phyloP scores from a whole-genome alignment of 1,140 invertebrate species.

The Conopomorpha cramerella region DNA sequence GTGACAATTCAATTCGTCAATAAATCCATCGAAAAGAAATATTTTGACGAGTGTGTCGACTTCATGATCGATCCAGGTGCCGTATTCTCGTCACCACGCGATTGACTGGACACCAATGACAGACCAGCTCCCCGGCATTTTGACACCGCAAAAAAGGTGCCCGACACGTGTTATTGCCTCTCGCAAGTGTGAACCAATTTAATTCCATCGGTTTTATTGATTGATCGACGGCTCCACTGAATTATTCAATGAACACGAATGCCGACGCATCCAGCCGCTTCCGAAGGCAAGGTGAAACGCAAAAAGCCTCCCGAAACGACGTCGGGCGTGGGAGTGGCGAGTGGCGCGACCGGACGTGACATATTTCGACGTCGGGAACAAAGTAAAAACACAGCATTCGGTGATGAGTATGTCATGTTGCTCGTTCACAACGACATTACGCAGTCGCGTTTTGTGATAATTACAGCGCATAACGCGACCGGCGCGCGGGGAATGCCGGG shows the following conservation, averaged over 20 bases:
- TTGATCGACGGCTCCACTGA: constrained; percentile 52
- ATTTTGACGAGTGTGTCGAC: no score
- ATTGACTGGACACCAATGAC: constrained; percentile 38
- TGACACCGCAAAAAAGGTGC: constrained; percentile 31
- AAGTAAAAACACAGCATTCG: constrained; percentile 42
- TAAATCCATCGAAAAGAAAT: no score
- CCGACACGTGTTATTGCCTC: no score
- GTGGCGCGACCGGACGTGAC: constrained; percentile 30
- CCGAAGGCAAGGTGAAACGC: constrained; percentile 14
- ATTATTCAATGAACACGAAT: constrained; percentile 54
- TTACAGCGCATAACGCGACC: constrained; percentile 49
- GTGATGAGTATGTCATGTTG: constrained; percentile 59
- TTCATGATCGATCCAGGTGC: constrained; percentile 19
- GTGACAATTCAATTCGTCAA: no score
- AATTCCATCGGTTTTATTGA: constrained; percentile 56
- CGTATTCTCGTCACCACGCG: constrained; percentile 27
- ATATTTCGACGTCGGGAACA: constrained; percentile 27
- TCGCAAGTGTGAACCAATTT: constrained; percentile 56
- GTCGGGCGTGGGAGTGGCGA: constrained; percentile 25
- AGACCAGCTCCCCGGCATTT: constrained; percentile 43
- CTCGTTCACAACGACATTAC: constrained; percentile 53
- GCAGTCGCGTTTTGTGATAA: constrained; percentile 56
- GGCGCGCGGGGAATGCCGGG: constrained; percentile 40
- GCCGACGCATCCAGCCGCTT: constrained; percentile 35
- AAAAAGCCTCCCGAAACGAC: constrained; percentile 35